phyloP scores from a whole-genome alignment of 2,113 vertebrate genomes.

The Daubentonia madagascariensis region DNA sequence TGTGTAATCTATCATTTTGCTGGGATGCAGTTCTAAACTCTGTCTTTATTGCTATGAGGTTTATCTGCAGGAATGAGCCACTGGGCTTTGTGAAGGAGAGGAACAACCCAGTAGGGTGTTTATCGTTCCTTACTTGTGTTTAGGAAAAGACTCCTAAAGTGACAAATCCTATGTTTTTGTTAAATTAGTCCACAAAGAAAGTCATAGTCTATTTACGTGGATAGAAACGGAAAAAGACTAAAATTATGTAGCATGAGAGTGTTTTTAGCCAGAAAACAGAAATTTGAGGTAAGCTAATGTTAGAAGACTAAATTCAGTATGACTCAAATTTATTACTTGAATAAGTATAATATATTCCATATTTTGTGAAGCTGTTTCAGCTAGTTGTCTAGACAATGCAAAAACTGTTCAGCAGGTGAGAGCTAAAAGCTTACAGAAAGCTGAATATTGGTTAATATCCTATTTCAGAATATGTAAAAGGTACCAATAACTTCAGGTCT shows the following conservation, averaged over 20 bases:
- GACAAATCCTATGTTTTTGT: not conserved
- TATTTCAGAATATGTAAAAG: not conserved
- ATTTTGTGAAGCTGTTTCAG: not conserved
- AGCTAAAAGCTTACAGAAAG: not conserved
- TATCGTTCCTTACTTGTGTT: not conserved
- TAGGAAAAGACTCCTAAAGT: not conserved
- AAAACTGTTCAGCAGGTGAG: not conserved
- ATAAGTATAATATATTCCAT: not conserved
- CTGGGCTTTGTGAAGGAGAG: not conserved
- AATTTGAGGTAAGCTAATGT: slow-evolving; percentile 11
- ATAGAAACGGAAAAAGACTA: not conserved
- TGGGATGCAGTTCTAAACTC: not conserved
- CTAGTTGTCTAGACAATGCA: not conserved
- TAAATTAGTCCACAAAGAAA: not conserved
- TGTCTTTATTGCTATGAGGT: not conserved
- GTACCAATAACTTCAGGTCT: not conserved
- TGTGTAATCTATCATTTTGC: not conserved
- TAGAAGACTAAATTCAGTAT: not conserved
- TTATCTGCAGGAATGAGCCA: not conserved
- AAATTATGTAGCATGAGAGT: not conserved
- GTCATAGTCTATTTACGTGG: not conserved
- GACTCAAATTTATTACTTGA: not conserved
- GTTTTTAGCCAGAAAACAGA: not conserved
- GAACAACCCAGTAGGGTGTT: not conserved
- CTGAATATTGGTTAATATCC: not conserved